A percentile compares a stretch with the other conserved stretches of the same genome.
Conservation (phyloP, 2,113 vertebrate genomes). For the Anoura caudifer region DNA sequence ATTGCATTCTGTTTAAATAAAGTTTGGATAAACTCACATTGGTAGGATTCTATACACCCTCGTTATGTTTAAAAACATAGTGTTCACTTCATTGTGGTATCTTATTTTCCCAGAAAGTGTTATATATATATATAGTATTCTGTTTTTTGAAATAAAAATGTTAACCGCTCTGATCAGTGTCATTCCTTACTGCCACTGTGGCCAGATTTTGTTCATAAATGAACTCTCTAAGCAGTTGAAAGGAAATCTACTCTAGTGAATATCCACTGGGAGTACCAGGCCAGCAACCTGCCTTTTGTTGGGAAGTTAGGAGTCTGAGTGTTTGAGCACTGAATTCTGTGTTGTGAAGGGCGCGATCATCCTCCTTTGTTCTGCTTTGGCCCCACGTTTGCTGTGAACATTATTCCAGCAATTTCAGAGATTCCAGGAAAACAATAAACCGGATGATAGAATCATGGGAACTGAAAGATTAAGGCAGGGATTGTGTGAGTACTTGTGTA, state of each 20-base stretch:
- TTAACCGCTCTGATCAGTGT: slow-evolving; percentile 13
- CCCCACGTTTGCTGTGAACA: not conserved
- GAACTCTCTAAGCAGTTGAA: not conserved
- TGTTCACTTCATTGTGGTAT: slow-evolving; percentile 17
- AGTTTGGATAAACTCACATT: slow-evolving; percentile 34
- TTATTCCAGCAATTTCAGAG: not conserved
- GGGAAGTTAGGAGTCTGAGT: not conserved
- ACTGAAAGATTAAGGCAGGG: not conserved
- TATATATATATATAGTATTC: slow-evolving; percentile 36
- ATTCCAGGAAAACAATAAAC: not conserved
- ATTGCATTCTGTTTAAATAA: slow-evolving; percentile 40
- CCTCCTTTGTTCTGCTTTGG: not conserved
- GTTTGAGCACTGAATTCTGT: not conserved
- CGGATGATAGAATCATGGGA: not conserved
- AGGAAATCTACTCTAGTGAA: not conserved
- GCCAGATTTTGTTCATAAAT: not conserved
- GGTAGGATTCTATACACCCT: slow-evolving; percentile 44
- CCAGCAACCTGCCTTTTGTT: not conserved
- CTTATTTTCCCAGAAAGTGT: slow-evolving; percentile 63
- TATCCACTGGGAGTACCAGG: not conserved
- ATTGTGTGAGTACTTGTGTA: not conserved
- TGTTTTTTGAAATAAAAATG: slow-evolving; percentile 69
- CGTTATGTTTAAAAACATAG: slow-evolving; percentile 31
- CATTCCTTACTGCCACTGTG: not conserved
- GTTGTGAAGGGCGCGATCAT: not conserved